These are phyloP conservation scores for Sebastes flavidus DNA, from an alignment of 2,797 vertebrate species.

Conservation along the genomic window DNA sequence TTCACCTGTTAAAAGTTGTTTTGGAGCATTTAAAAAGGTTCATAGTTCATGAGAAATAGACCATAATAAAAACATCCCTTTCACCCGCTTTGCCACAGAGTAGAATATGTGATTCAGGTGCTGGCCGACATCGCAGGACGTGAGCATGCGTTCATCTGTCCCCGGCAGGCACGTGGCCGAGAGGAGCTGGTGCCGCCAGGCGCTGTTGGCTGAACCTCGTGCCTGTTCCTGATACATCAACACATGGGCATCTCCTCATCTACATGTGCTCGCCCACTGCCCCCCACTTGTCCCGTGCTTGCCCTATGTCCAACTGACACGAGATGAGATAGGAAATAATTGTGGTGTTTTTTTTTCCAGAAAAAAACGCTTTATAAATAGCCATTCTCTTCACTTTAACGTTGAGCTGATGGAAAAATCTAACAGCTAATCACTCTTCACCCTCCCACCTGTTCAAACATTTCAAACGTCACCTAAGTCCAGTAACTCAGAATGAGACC, in stretches of 20 bases:
- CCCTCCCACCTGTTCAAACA: slow-evolving; percentile 36
- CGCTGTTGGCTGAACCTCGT: slow-evolving; percentile 61
- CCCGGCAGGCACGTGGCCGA: slow-evolving; percentile 58
- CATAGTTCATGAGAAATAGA: neutral
- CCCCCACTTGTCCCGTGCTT: neutral
- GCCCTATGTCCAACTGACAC: slow-evolving; percentile 17
- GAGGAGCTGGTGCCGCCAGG: slow-evolving; percentile 70
- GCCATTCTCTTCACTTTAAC: neutral
- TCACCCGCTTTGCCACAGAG: neutral
- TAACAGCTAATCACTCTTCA: neutral
- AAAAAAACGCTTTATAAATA: neutral
- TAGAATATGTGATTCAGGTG: slow-evolving; percentile 24
- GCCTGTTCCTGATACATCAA: slow-evolving; percentile 45
- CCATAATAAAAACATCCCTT: neutral
- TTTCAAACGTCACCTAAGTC: slow-evolving; percentile 37
- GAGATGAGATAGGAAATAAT: neutral
- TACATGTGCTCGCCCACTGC: slow-evolving; percentile 44
- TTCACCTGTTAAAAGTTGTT: neutral
- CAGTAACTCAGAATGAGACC: slow-evolving; percentile 12
- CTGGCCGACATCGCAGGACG: slow-evolving; percentile 16
- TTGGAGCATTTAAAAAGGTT: neutral
- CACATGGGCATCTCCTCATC: slow-evolving; percentile 62
- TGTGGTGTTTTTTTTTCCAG: neutral
- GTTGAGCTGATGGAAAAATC: neutral
- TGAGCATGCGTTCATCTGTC: slow-evolving; percentile 46